Conservation (phyloP, 2,113 vertebrate species). For the Taurulus bubalis region DNA sequence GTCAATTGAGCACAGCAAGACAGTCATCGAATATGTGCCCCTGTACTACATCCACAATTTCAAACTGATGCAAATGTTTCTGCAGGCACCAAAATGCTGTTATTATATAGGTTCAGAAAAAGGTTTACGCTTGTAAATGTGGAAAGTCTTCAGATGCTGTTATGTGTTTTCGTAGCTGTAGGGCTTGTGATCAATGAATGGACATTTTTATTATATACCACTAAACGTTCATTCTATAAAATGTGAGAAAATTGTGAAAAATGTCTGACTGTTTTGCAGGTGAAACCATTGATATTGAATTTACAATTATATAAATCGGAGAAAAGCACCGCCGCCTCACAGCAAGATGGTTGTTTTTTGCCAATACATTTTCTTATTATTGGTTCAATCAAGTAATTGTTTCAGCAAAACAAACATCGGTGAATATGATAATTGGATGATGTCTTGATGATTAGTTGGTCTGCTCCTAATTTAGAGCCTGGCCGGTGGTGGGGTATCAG, state of each 20-base stretch:
- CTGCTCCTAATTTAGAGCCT: constrained; percentile 31
- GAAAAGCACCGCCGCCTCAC: neutral
- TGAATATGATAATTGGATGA: constrained; percentile 14
- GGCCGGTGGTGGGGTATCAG: constrained; percentile 6
- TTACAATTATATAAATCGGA: neutral
- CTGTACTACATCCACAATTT: neutral
- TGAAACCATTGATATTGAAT: neutral
- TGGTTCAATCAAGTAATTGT: neutral
- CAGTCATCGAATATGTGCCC: neutral
- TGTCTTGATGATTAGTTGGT: constrained; percentile 6
- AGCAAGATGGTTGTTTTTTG: neutral
- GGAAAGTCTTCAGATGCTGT: neutral
- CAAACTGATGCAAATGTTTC: neutral
- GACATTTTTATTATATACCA: neutral
- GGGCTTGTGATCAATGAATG: too few species aligned
- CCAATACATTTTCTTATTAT: neutral
- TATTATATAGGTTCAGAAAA: neutral
- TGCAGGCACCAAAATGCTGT: neutral
- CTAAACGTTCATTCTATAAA: neutral
- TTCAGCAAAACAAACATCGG: neutral
- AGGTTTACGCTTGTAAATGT: neutral
- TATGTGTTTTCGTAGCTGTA: neutral
- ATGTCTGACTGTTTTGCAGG: too few species aligned
- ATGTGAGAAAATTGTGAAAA: too few species aligned
- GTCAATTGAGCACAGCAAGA: neutral